Evolutionary conservation across 2,113 vertebrate species (phyloP), one percentile per base, ranked within the genome.

Genomic region (Aphyosemion australe): DNA sequence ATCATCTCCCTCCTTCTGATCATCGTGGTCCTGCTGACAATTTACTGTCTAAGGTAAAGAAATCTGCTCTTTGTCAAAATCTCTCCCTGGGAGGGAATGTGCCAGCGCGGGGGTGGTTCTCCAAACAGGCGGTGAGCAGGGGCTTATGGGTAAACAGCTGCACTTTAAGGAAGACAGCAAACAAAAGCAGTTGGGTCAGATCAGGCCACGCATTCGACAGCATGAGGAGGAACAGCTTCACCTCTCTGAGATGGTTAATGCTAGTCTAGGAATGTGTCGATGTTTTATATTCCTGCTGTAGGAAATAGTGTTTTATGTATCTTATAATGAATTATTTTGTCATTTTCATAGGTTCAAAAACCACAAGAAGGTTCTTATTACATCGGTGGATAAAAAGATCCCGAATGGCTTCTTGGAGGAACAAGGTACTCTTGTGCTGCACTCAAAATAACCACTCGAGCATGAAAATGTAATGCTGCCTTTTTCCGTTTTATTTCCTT

Each of bases 371-470:
- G 95, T 94, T 4, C 93, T 95, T 4, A 95, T 97, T 61, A 97
- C 81, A 58, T 92, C 94, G 0, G 92, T 92, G 14, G 96, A 99
- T 90, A 99, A 98, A 66, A 99, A 98, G 91, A 93, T 98, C 87
- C 97, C 97, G 1, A 98, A 98, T 81, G 95, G 96, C 72, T 95
- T 98, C 89, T 86, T 97, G 72, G 97, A 99, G 56, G 97, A 99
- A 37, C 96, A 98, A 96, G 97, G 97, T 98, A 94, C 52, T 53
- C 49, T 62, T 70, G 55, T 80, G 46, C 46, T 73, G 21, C 18
- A 41, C 60, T 80, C 72, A 60, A 54, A 47, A 69, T 75, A 74
- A 74, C 41, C 31, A 55, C 48, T 42, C 63, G 63, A 41, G 45
- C 60, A 70, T 84, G 64, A 83, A 83, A 78, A 78, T 65, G 50